A percentile compares a stretch with the other conserved stretches of the same genome.
These are phyloP conservation scores for Hypocryptadius cinnamomeus DNA, from an alignment of 2,113 vertebrate genomes.

Conservation along the genomic window DNA sequence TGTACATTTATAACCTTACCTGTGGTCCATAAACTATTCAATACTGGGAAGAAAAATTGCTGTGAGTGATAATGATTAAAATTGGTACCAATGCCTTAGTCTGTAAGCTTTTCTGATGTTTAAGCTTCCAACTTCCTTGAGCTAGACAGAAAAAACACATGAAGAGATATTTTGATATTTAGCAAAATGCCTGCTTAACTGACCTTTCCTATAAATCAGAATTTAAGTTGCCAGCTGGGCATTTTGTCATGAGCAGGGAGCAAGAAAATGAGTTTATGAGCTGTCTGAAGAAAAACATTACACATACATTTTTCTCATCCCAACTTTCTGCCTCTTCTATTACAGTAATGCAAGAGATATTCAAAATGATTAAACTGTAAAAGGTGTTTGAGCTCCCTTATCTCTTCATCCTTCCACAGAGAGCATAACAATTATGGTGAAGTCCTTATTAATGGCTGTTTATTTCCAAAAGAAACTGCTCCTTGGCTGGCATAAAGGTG, in stretches of 20 bases:
- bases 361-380: slow-evolving; percentile 9
- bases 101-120: background rate
- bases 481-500: background rate
- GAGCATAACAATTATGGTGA: accelerated
- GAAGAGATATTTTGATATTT: slow-evolving; percentile 53
- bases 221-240: slow-evolving; percentile 40
- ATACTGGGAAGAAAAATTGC: background rate
- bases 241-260: slow-evolving; percentile 29
- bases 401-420: background rate
- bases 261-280: slow-evolving; percentile 45
- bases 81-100: background rate
- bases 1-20: background rate
- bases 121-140: background rate
- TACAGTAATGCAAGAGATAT: background rate
- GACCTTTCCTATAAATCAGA: slow-evolving; percentile 69
- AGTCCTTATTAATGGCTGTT: background rate
- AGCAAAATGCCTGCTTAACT: slow-evolving; percentile 59
- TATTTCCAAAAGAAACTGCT: background rate
- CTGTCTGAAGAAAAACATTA: slow-evolving; percentile 47
- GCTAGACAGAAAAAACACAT: background rate
- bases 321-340: background rate
- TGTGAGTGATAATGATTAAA: background rate
- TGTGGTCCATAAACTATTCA: background rate
- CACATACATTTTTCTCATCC: background rate
- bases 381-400: background rate